These are phyloP conservation scores for Abrostola tripartita DNA, from an alignment of 2,888 invertebrate species.

Conservation along the genomic window DNA sequence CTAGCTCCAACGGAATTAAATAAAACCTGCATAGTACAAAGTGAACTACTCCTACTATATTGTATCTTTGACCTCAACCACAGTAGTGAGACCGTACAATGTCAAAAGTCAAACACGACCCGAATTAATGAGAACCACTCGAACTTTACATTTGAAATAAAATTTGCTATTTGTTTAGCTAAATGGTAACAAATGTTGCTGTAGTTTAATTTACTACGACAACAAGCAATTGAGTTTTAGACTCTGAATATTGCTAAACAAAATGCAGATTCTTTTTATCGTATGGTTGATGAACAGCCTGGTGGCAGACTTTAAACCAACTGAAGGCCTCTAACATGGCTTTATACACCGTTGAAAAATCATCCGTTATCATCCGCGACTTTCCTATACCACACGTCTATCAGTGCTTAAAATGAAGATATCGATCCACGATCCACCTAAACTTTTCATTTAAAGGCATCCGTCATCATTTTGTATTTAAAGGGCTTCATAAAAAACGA, in stretches of 20 bases:
- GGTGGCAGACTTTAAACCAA: too few species aligned
- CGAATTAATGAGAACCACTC: slow-evolving; percentile 30
- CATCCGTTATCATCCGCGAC: too few species aligned
- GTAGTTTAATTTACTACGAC: slow-evolving; percentile 7
- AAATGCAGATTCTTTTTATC: too few species aligned
- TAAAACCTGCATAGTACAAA: slow-evolving; percentile 7
- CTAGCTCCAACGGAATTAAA: background rate
- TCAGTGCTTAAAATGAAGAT: too few species aligned
- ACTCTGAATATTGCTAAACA: background rate
- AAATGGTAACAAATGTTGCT: slow-evolving; percentile 4
- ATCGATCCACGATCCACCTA: too few species aligned
- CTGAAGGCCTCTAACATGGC: too few species aligned
- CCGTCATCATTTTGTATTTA: too few species aligned
- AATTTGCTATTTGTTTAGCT: slow-evolving; percentile 21
- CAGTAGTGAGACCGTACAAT: slow-evolving; percentile 21
- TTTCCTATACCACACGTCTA: too few species aligned
- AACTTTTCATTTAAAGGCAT: too few species aligned
- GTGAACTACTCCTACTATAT: background rate
- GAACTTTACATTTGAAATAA: slow-evolving; percentile 25
- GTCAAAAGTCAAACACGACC: slow-evolving; percentile 38
- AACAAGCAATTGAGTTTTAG: slow-evolving; percentile 4
- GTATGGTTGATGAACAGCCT: too few species aligned
- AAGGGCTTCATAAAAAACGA: too few species aligned
- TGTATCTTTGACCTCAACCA: slow-evolving; percentile 13
- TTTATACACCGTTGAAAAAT: too few species aligned